These are phyloP conservation scores for Austrofundulus limnaeus DNA, from an alignment of 2,113 vertebrate species.

Conservation along the genomic window DNA sequence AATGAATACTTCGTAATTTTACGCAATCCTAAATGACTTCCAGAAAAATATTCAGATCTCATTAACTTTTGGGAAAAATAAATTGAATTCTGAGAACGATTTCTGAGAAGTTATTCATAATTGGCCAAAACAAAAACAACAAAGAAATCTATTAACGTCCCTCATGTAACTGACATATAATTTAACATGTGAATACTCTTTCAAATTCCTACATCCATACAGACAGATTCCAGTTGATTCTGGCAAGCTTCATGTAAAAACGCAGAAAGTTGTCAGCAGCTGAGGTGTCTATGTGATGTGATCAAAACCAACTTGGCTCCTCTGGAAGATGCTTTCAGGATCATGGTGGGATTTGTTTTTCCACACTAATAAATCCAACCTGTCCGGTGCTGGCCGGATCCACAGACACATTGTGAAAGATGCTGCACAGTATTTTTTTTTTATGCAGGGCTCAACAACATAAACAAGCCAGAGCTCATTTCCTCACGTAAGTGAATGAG, in stretches of 20 bases:
- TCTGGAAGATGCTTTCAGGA: constrained; percentile 24
- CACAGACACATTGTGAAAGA: constrained; percentile 25
- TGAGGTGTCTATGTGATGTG: constrained; percentile 30
- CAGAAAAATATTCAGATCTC: neutral
- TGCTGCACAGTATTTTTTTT: constrained; percentile 25
- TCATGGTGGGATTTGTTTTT: constrained; percentile 48
- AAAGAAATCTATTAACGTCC: constrained; percentile 4
- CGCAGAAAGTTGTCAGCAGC: constrained; percentile 28
- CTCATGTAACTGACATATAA: constrained; percentile 33
- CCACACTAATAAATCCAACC: constrained; percentile 40
- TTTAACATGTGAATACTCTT: constrained; percentile 24
- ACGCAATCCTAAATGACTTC: neutral
- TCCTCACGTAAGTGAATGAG: constrained; percentile 24
- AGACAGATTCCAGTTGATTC: constrained; percentile 32
- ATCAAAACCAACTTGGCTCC: constrained; percentile 49
- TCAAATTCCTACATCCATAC: constrained; percentile 26
- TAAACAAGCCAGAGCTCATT: constrained; percentile 32
- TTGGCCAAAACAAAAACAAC: neutral
- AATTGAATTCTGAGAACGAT: constrained; percentile 11
- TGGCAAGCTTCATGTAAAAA: constrained; percentile 24
- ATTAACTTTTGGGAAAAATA: neutral
- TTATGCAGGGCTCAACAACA: constrained; percentile 28
- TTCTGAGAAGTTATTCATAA: constrained; percentile 16
- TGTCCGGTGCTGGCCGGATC: constrained; percentile 30
- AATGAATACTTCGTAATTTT: neutral